These are phyloP conservation scores for Notiomystis cincta DNA, from an alignment of 2,113 vertebrate species.

Conservation along the genomic window DNA sequence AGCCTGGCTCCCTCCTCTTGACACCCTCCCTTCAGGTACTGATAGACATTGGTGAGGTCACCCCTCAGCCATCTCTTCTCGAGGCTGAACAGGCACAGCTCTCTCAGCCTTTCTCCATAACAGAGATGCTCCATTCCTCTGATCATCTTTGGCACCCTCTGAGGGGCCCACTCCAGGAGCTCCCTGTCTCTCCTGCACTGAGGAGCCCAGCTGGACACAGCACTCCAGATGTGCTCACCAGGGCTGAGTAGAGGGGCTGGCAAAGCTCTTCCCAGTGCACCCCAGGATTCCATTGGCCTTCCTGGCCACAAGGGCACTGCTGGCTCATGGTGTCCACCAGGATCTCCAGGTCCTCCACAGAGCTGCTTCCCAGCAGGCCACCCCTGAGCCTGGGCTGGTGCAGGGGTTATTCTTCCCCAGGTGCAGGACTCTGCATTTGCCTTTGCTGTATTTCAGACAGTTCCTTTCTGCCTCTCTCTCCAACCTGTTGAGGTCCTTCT, in stretches of 20 bases:
- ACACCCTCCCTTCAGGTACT: neutral
- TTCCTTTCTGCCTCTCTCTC: neutral
- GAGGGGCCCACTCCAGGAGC: neutral
- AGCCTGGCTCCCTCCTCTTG: neutral
- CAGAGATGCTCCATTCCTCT: neutral
- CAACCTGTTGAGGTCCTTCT: neutral
- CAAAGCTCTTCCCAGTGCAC: neutral
- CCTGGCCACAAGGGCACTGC: neutral
- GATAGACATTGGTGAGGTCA: neutral
- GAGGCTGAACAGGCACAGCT: neutral
- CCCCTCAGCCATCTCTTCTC: neutral
- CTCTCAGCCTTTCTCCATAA: fast-evolving
- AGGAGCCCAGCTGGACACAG: neutral
- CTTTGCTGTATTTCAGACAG: neutral
- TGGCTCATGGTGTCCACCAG: neutral
- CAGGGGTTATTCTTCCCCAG: neutral
- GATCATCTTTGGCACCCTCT: too few relatives aligned
- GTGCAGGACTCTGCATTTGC: neutral
- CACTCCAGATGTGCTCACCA: neutral
- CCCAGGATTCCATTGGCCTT: neutral
- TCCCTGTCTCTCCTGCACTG: neutral
- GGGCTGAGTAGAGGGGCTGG: neutral
- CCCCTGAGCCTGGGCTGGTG: fast-evolving
- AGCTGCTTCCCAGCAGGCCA: neutral
- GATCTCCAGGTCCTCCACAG: neutral